A percentile compares a stretch with the other conserved stretches of the same genome.
Conservation (phyloP, 1,140 invertebrate species). For the Thalassaphorura encarpata region DNA sequence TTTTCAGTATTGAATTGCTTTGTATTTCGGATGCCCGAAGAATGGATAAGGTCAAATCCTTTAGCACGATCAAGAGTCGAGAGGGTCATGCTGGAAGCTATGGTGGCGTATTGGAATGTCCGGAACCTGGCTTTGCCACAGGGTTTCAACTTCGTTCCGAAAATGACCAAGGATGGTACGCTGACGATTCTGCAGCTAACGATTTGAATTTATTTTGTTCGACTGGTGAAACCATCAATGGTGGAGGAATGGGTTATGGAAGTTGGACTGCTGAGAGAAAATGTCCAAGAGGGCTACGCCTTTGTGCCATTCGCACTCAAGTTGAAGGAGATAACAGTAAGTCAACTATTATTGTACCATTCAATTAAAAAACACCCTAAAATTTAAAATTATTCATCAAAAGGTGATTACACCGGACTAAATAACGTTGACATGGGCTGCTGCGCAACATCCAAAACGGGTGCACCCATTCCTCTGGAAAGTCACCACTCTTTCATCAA, state of each 20-base stretch:
- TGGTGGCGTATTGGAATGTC: constrained; percentile 13
- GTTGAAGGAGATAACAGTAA: no score
- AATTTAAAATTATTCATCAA: no score
- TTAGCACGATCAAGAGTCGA: background rate
- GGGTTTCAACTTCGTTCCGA: constrained; percentile 23
- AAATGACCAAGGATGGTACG: background rate
- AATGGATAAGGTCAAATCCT: no score
- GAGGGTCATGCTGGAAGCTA: background rate
- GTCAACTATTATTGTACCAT: no score
- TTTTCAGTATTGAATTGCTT: no score
- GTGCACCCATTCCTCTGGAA: no score
- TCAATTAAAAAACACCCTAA: no score
- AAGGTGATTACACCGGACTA: no score
- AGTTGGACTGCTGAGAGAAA: constrained; percentile 11
- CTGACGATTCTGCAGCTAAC: constrained; percentile 18
- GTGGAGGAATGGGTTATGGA: constrained; percentile 8
- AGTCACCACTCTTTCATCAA: no score
- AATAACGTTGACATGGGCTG: no score
- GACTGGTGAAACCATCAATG: constrained; percentile 10
- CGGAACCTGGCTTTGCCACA: constrained; percentile 10
- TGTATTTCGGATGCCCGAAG: constrained; percentile 7
- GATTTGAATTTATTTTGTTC: constrained; percentile 16
- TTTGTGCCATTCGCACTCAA: constrained; percentile 19
- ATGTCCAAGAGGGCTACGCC: constrained; percentile 8
- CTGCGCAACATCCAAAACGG: no score